Base-by-base conservation (phyloP, 2,888 invertebrate species). In the Podotricha telesiphe region DNA sequence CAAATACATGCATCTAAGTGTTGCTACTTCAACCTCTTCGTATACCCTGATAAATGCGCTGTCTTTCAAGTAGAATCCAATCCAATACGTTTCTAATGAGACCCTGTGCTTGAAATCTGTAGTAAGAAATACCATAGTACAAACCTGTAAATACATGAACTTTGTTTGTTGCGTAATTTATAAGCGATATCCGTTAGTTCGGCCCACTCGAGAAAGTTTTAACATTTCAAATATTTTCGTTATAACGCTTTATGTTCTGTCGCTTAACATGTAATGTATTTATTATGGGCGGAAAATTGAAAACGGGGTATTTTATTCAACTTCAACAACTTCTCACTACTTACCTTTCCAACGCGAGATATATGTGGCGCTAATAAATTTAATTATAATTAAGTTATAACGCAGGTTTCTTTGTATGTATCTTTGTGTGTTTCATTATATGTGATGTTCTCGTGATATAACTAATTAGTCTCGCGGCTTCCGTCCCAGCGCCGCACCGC, bases 401-500 rank as follows among this genome's bases (percentile, higher is more conserved):
- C 11, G 2, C 11, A 42, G n/a, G 20, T 10, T 42, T 10, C 11
- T 22, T 22, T n/a, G n/a, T 42, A 22, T 6, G 28, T 2, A 45
- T n/a, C n/a, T n/a, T n/a, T n/a, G n/a, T n/a, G n/a, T n/a, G n/a
- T n/a, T n/a, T n/a, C 17, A 59, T 45, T 45, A 8, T 11, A 22
- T 15, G 22, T 45, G 59, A 59, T 6, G 17, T 59, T 45, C 59
- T 19, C 15, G 48, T 62, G 19, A 50, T 28, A 48, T 62, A 62
- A 50, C 48, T 62, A 62, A 62, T 62, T 62, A 62, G 62, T 50
- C 48, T 48, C 50, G 50, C 62, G 34, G 62, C 47, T 50, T 50
- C 62, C 50, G 48, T 4, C 15, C 22, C 59, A 11, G n/a, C 62
- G 48, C 13, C 17, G 34, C 22, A 22, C 20, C 15, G n/a, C 22